A percentile compares a stretch with the other conserved stretches of the same genome.
phyloP scores from a whole-genome alignment of 2,888 invertebrate species.

The Homarus gammarus region DNA sequence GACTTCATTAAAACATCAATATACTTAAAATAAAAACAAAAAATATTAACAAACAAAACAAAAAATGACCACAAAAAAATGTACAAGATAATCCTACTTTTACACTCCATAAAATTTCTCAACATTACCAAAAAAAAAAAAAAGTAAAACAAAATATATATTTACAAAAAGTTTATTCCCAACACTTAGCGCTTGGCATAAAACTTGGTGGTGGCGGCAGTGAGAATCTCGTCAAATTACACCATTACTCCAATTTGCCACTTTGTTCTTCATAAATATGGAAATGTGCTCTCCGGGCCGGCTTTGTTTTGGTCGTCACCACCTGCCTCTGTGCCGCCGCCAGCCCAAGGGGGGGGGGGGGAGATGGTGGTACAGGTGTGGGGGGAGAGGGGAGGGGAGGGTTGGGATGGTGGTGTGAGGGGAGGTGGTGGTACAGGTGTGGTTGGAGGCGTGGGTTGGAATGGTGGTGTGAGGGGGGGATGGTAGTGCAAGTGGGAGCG shows the following conservation, averaged over 20 bases:
- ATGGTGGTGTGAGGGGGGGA: background rate
- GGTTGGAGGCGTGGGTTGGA: background rate
- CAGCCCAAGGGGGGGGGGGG: background rate
- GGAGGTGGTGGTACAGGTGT: background rate
- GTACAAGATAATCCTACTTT: no score
- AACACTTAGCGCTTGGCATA: background rate
- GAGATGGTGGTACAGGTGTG: background rate
- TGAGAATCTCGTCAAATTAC: conserved; percentile 58
- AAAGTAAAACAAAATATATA: no score
- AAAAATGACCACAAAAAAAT: no score
- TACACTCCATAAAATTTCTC: no score
- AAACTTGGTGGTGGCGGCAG: conserved; percentile 2
- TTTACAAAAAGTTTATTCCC: no score
- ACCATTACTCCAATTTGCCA: conserved; percentile 67
- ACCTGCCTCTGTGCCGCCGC: background rate
- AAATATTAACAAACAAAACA: no score
- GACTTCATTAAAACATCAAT: background rate
- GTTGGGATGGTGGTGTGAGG: background rate
- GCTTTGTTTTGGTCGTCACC: conserved; percentile 48
- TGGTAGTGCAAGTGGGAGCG: no score
- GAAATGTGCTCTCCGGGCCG: conserved; percentile 44
- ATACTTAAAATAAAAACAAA: no score
- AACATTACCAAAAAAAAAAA: no score
- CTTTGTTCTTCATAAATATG: conserved; percentile 72
- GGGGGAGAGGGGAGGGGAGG: background rate